phyloP scores from a whole-genome alignment of 2,797 vertebrate species.

The Melanotaenia boesemani region DNA sequence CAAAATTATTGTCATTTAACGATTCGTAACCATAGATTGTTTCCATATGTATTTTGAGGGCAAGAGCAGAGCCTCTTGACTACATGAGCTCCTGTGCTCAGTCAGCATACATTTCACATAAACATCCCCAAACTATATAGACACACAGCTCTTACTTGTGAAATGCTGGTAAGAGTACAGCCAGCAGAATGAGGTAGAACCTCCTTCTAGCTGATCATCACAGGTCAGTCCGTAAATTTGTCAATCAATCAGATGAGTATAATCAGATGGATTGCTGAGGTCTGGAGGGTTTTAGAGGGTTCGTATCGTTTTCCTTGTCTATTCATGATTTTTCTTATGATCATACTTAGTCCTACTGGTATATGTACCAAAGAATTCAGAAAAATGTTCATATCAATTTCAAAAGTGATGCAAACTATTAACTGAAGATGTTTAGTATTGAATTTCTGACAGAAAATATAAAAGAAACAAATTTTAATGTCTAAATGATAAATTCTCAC shows the following conservation, averaged over 20 bases:
- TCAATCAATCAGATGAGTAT: constrained; percentile 18
- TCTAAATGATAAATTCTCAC: not conserved
- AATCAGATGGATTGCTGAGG: constrained; percentile 30
- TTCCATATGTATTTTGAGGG: no score
- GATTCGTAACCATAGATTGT: no score
- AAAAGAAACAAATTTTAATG: not conserved
- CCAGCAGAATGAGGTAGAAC: not conserved
- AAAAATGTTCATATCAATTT: no score
- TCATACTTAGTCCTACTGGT: constrained; percentile 3
- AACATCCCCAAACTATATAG: constrained; percentile 2
- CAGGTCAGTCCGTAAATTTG: constrained; percentile 23
- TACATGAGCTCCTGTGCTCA: not conserved
- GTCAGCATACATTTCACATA: not conserved
- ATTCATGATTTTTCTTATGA: not conserved
- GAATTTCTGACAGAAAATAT: not conserved
- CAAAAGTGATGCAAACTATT: not conserved
- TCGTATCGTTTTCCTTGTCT: not conserved
- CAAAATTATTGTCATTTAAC: no score
- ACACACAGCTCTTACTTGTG: not conserved
- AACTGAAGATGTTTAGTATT: not conserved
- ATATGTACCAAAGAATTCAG: not conserved
- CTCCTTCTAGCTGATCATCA: constrained; percentile 31
- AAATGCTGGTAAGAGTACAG: not conserved
- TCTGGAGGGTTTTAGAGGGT: not conserved
- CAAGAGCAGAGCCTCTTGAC: no score